phyloP scores from a whole-genome alignment of 2,888 invertebrate species.

The Branchellion lobata region DNA sequence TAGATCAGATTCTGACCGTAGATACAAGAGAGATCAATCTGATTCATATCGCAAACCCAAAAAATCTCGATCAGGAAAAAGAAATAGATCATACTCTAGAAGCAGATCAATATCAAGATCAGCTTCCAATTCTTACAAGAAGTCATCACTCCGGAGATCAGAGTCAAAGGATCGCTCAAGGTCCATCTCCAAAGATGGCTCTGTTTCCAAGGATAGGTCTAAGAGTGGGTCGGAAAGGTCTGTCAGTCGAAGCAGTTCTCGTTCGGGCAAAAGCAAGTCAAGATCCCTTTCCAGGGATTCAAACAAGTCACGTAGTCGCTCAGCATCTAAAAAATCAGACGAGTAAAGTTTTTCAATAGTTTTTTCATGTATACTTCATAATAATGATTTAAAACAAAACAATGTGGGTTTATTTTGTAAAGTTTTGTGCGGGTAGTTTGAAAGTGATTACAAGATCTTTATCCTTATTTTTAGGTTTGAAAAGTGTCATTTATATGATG shows the following conservation, averaged over 20 bases:
- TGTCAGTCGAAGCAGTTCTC: not conserved
- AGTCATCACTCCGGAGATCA: too few species aligned
- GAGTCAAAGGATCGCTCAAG: not conserved
- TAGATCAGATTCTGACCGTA: not conserved
- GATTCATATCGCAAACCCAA: too few species aligned
- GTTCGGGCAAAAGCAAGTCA: not conserved
- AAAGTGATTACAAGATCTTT: too few species aligned
- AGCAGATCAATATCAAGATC: constrained; percentile 23
- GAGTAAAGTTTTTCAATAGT: too few species aligned
- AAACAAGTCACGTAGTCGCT: not conserved
- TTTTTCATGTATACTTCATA: too few species aligned
- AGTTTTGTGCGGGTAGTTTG: too few species aligned
- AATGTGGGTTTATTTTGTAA: too few species aligned
- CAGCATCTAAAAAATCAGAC: too few species aligned
- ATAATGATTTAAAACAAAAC: too few species aligned
- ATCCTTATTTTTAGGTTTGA: too few species aligned
- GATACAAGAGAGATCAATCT: not conserved
- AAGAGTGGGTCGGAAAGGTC: not conserved
- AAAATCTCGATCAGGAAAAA: not conserved
- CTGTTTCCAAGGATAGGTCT: not conserved
- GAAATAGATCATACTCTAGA: constrained; percentile 31
- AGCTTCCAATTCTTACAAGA: too few species aligned
- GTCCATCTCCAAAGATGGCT: not conserved
- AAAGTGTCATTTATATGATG: too few species aligned
- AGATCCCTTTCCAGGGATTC: not conserved